Evolutionary conservation across 1,140 invertebrate species (phyloP).

Genomic region (Drosophila equinoxialis): DNA sequence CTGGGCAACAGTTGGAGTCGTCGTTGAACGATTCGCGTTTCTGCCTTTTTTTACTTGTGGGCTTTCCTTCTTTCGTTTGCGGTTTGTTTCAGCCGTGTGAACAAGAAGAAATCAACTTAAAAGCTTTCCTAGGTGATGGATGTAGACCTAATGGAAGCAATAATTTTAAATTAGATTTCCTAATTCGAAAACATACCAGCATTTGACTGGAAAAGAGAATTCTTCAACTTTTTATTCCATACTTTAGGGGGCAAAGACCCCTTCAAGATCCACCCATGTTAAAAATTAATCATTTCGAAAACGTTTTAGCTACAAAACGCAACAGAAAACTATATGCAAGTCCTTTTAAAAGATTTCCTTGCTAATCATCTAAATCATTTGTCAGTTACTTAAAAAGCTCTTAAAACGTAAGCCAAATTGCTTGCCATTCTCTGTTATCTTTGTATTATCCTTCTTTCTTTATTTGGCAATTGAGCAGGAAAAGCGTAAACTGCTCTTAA

Average conservation of each 20-base stretch:
- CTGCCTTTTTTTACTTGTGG: constrained; percentile 63
- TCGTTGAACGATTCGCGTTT: constrained; percentile 1
- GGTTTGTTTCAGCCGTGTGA: constrained; percentile 58
- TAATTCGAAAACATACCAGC: too few relatives aligned
- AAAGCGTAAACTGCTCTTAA: constrained; percentile 40
- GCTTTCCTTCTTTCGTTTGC: constrained; percentile 71
- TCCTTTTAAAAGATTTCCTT: not conserved
- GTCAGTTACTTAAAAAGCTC: constrained; percentile 5
- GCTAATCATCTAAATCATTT: not conserved
- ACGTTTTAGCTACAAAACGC: not conserved
- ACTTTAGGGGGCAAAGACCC: too few relatives aligned
- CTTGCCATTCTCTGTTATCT: constrained; percentile 5
- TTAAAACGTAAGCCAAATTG: constrained; percentile 4
- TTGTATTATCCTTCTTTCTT: constrained; percentile 17
- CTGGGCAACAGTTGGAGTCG: constrained; percentile 54
- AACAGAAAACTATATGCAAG: too few relatives aligned
- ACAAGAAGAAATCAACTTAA: constrained; percentile 38
- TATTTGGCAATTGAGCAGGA: constrained; percentile 28
- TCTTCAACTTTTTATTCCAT: too few relatives aligned
- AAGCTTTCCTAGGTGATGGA: constrained; percentile 1
- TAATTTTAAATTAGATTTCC: not conserved
- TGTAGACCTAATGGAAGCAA: too few relatives aligned
- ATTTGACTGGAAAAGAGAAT: too few relatives aligned
- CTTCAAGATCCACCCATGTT: too few relatives aligned
- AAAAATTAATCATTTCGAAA: not conserved